Conservation (phyloP, 2,888 invertebrate species). For the Drosophila peninsularis region DNA sequence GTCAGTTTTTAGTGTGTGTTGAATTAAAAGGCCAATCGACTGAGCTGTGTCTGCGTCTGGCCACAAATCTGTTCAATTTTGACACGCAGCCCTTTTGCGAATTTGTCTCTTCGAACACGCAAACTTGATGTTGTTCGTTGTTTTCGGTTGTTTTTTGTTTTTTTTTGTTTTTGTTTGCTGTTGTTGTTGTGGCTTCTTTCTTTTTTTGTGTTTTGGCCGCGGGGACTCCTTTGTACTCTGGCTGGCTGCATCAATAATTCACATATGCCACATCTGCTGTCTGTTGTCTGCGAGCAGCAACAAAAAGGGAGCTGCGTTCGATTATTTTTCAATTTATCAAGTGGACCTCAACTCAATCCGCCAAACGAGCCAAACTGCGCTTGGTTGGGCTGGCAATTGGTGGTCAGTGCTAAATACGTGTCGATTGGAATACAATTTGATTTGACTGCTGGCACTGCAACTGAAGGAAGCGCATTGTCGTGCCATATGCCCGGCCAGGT, state of each 20-base stretch:
- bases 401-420: slow-evolving; percentile 70
- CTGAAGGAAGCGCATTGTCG: slow-evolving; percentile 27
- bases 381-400: slow-evolving; percentile 49
- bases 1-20: not conserved
- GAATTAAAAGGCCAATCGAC: slow-evolving; percentile 33
- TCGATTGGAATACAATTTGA: slow-evolving; percentile 65
- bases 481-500: slow-evolving; percentile 29
- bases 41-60: slow-evolving; percentile 38
- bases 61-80: slow-evolving; percentile 57
- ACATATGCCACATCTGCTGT: slow-evolving; percentile 76
- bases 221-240: slow-evolving; percentile 65
- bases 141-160: slow-evolving; percentile 23
- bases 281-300: slow-evolving; percentile 49
- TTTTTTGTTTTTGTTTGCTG: slow-evolving; percentile 7
- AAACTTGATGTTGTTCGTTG: slow-evolving; percentile 42
- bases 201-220: slow-evolving; percentile 34
- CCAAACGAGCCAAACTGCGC: no score
- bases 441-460: slow-evolving; percentile 44
- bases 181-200: slow-evolving; percentile 9
- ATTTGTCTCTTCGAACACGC: slow-evolving; percentile 61
- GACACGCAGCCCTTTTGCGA: slow-evolving; percentile 70
- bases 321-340: slow-evolving; percentile 77
- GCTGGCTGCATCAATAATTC: slow-evolving; percentile 81
- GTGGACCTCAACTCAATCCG: slow-evolving; percentile 10
- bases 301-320: slow-evolving; percentile 59